These are phyloP conservation scores for Glareola pratincola DNA, from an alignment of 2,113 vertebrate species.

Conservation along the genomic window DNA sequence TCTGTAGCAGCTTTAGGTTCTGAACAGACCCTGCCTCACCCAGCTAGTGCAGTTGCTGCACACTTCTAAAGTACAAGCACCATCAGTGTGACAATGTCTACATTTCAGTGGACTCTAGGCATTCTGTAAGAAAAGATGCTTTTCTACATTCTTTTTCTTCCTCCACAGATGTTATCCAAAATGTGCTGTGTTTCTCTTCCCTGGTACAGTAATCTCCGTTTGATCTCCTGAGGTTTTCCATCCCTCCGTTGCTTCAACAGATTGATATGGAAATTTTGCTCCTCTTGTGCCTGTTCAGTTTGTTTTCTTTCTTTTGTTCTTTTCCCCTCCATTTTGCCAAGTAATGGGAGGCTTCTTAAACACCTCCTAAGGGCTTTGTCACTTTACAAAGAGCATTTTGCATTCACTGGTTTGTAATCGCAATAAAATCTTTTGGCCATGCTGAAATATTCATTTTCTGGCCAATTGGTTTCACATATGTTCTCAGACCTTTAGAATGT, in stretches of 20 bases:
- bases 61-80: background rate
- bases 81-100: background rate
- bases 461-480: slow-evolving; percentile 23
- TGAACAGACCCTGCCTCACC: background rate
- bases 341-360: background rate
- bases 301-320: background rate
- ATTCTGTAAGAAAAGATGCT: background rate
- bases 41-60: background rate
- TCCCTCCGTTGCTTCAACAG: background rate
- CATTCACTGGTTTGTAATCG: background rate
- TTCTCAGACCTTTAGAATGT: slow-evolving; percentile 1
- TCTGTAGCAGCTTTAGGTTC: background rate
- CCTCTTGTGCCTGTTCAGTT: background rate
- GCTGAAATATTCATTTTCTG: slow-evolving; percentile 42
- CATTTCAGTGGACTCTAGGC: background rate
- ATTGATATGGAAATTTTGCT: slow-evolving; percentile 16
- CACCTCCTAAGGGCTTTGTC: background rate
- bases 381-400: background rate
- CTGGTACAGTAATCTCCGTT: background rate
- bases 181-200: background rate
- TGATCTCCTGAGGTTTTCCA: background rate
- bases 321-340: background rate
- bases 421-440: slow-evolving; percentile 4
- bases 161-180: background rate
- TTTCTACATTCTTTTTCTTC: background rate